These are phyloP conservation scores for Trichosurus vulpecula DNA, from an alignment of 2,797 vertebrate genomes.

Conservation along the genomic window DNA sequence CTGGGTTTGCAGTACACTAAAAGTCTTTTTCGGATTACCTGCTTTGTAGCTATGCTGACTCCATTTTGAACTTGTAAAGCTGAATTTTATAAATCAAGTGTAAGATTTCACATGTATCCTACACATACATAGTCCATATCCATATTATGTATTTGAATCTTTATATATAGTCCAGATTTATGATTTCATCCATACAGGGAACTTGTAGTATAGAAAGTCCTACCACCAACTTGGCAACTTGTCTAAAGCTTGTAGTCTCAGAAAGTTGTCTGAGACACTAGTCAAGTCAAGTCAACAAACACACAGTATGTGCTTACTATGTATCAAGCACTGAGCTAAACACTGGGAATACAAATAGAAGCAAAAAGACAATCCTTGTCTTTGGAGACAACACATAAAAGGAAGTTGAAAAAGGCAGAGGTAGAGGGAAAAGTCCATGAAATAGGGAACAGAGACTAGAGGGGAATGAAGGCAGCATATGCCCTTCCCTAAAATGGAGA, in stretches of 20 bases:
- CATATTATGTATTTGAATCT: neutral
- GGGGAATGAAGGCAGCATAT: neutral
- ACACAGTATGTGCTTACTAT: too few species aligned
- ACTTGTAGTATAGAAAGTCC: neutral
- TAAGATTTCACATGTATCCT: neutral
- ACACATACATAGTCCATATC: neutral
- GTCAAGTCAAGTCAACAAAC: neutral
- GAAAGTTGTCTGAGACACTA: neutral
- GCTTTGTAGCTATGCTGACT: neutral
- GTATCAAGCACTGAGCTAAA: too few species aligned
- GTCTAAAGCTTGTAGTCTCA: neutral
- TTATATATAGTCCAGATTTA: neutral
- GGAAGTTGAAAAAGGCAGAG: neutral
- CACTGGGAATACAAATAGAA: neutral
- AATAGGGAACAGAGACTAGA: neutral
- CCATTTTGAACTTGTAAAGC: too few species aligned
- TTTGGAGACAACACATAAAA: neutral
- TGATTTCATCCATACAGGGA: neutral
- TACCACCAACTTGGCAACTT: neutral
- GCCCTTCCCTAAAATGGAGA: neutral
- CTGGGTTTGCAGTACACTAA: neutral
- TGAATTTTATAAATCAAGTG: neutral
- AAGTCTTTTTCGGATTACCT: neutral
- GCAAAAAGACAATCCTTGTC: neutral
- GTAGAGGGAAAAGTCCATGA: neutral